Evolutionary conservation across 2,888 invertebrate species (phyloP).

Genomic region (Morpho deidamia): DNA sequence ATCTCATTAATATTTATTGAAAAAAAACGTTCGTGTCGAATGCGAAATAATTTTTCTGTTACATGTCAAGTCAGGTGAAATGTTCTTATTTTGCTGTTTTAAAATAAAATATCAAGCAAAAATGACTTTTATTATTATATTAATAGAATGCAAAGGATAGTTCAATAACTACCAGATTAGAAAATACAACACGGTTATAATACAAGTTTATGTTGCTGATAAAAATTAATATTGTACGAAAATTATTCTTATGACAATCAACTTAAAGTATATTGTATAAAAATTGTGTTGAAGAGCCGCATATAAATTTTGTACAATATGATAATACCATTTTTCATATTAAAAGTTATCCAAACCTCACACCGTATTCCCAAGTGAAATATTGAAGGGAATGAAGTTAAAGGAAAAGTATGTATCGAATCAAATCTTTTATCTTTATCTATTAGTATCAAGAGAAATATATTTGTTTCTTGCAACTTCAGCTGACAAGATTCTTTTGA

Average conservation of each 20-base stretch:
- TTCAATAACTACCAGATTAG: slow-evolving; percentile 27
- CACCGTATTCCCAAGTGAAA: slow-evolving; percentile 30
- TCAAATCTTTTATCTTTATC: slow-evolving; percentile 21
- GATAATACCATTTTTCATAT: slow-evolving; percentile 76
- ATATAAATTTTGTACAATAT: slow-evolving; percentile 37
- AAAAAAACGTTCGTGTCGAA: slow-evolving; percentile 43
- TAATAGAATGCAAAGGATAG: slow-evolving; percentile 24
- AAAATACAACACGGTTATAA: slow-evolving; percentile 11
- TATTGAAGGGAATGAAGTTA: slow-evolving; percentile 30
- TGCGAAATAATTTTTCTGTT: slow-evolving; percentile 49
- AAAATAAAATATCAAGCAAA: slow-evolving; percentile 19
- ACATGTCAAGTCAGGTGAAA: slow-evolving; percentile 44
- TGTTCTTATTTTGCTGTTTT: slow-evolving; percentile 21
- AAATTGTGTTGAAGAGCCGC: slow-evolving; percentile 3
- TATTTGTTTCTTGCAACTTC: background rate
- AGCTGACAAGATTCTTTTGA: too few relatives aligned
- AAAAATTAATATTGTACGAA: background rate
- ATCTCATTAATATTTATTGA: slow-evolving; percentile 58
- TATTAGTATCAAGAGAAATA: background rate
- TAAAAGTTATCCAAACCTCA: slow-evolving; percentile 57
- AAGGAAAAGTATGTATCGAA: slow-evolving; percentile 21
- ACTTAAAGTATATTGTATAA: slow-evolving; percentile 22
- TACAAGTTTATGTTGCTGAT: slow-evolving; percentile 15
- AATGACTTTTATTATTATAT: slow-evolving; percentile 17
- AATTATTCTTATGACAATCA: background rate